These are phyloP conservation scores for Achatina immaculata DNA, from an alignment of 1,140 invertebrate species.

Conservation along the genomic window DNA sequence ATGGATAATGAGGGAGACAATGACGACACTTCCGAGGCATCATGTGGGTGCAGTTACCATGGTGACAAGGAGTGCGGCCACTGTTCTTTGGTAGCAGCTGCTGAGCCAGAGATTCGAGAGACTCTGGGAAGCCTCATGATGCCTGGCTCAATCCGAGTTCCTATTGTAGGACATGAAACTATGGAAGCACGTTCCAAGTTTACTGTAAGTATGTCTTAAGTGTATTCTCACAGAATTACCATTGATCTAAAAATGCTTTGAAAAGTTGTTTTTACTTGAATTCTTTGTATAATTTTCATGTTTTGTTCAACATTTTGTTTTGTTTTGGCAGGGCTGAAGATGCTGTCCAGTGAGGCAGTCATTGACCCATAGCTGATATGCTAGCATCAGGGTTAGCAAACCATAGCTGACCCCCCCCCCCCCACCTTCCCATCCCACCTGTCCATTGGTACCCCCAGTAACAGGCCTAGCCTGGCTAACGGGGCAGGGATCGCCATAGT, in stretches of 20 bases:
- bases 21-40: not conserved
- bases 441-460: too few relatives aligned
- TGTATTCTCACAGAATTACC: not conserved
- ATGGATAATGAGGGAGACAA: not conserved
- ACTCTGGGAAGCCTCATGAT: slow-evolving; percentile 26
- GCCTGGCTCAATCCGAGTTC: slow-evolving; percentile 50
- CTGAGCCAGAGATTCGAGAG: not conserved
- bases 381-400: too few relatives aligned
- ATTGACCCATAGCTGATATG: too few relatives aligned
- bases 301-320: too few relatives aligned
- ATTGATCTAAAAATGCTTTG: not conserved
- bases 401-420: too few relatives aligned
- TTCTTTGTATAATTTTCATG: too few relatives aligned
- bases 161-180: slow-evolving; percentile 57
- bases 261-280: not conserved
- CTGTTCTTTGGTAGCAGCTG: not conserved
- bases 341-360: too few relatives aligned
- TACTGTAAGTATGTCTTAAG: slow-evolving; percentile 54
- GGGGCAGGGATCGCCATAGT: too few relatives aligned
- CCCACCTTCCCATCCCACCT: too few relatives aligned
- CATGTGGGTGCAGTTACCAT: slow-evolving; percentile 17
- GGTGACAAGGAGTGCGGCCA: not conserved
- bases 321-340: too few relatives aligned
- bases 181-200: slow-evolving; percentile 59
- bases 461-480: too few relatives aligned